Base-by-base conservation (phyloP, 2,888 invertebrate genomes). In the Drosophila colorata region DNA sequence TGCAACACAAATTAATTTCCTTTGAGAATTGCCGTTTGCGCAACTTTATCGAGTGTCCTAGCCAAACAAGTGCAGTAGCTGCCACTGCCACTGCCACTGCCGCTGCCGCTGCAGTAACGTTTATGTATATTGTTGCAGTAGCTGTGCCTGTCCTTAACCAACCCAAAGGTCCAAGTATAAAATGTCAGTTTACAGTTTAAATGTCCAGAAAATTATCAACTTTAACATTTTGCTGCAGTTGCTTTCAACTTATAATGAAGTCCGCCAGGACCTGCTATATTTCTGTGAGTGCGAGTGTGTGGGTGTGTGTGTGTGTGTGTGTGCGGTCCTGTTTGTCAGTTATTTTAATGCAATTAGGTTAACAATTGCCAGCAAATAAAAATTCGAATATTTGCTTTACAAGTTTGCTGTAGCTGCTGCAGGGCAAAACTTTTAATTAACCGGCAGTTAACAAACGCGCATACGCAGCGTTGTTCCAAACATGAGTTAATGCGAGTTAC, bases 1-100 rank as follows among this genome's bases (percentile, higher is more conserved):
- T 86, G 86, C 86, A 80, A 80, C 74, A 80, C 78, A 86, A 84
- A 84, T 84, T 86, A 84, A 84, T 84, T 84, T 84, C 84, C 84
- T 83, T 78, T 73, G 84, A 80, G 86, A 80, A 76, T 84, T 84
- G 78, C 76, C 72, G 71, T 74, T 73, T 83, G 80, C 83, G 66
- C 83, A 83, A 86, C 76, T 86, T 83, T 86, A 84, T 83, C 83
- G 80, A 73, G 75, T 61, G 76, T 69, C 85, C 73, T 73, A 56
- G 58, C 76, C 64, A 71, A 71, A 64, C 73, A 61, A 64, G 49
- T 60, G 52, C 43, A 31, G 55, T 14, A 25, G 49, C 49, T 58
- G 18, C 44, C 25, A 1, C 55, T 33, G 0, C 56, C 49, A 46
- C 63, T 59, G 52, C 57, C 69, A 67, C 68, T 20, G 41, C 28